phyloP scores from a whole-genome alignment of 2,113 vertebrate species.

The Camelus bactrianus region DNA sequence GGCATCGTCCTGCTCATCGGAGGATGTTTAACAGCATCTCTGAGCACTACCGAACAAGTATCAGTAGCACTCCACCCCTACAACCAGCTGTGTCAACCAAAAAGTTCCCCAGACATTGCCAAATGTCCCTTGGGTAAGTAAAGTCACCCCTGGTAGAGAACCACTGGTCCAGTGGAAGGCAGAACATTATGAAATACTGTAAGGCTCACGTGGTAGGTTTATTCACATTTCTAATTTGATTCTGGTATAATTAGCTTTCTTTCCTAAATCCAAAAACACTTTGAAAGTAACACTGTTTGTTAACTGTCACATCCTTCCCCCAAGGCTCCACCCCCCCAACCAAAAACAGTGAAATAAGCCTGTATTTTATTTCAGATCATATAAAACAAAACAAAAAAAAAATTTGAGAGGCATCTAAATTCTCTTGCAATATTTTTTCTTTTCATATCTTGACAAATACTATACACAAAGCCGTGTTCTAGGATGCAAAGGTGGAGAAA shows the following conservation, averaged over 20 bases:
- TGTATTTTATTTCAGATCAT: conserved; percentile 72
- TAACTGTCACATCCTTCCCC: conserved; percentile 45
- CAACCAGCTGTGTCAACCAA: not conserved
- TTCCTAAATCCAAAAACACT: conserved; percentile 14
- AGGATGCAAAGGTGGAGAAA: conserved; percentile 40
- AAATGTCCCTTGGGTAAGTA: not conserved
- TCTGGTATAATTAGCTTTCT: conserved; percentile 10
- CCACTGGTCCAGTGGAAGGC: not conserved
- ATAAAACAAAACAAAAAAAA: conserved; percentile 74
- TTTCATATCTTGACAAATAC: conserved; percentile 71
- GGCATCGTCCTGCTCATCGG: not conserved
- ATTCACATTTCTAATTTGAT: conserved; percentile 54
- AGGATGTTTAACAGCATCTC: not conserved
- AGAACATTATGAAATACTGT: conserved; percentile 56
- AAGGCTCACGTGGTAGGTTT: conserved; percentile 64
- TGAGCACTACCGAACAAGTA: not conserved
- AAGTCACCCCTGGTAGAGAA: not conserved
- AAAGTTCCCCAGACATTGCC: not conserved
- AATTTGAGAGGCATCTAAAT: conserved; percentile 49
- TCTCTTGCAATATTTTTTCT: conserved; percentile 38
- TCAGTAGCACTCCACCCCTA: not conserved
- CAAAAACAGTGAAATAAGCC: conserved; percentile 70
- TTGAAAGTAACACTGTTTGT: conserved; percentile 30
- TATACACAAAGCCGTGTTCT: conserved; percentile 43
- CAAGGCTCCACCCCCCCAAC: not conserved